phyloP scores from a whole-genome alignment of 2,113 vertebrate species.

The Grus americana region DNA sequence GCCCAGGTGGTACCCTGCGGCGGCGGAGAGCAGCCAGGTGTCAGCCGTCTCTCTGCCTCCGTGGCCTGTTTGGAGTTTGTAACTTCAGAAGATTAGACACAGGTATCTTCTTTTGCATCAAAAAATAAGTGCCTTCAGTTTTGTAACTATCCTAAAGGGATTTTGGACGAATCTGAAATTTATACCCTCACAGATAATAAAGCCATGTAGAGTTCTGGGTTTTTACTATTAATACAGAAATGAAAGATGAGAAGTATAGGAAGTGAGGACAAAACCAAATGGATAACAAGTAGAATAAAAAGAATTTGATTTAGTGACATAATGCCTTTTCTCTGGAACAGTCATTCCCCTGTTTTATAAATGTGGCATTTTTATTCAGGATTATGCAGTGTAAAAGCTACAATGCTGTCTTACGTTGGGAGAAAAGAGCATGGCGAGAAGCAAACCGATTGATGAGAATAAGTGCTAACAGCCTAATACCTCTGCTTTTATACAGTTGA shows the following conservation, averaged over 20 bases:
- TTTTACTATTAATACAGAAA: not conserved
- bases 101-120: not conserved
- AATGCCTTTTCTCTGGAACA: not conserved
- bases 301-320: not conserved
- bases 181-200: not conserved
- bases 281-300: not conserved
- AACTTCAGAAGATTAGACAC: not conserved
- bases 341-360: not conserved
- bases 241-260: not conserved
- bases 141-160: not conserved
- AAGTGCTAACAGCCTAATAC: not conserved
- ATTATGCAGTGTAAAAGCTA: not conserved
- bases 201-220: not conserved
- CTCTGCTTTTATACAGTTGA: not conserved
- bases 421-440: not conserved
- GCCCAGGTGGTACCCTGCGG: rapidly evolving
- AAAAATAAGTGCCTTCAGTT: not conserved
- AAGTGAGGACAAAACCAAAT: not conserved
- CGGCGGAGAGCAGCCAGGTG: rapidly evolving
- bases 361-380: not conserved
- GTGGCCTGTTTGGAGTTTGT: not conserved
- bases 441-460: not conserved
- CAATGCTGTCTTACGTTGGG: not conserved
- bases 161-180: not conserved
- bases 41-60: not conserved